phyloP scores from a whole-genome alignment of 2,113 vertebrate genomes.

The Galeopterus variegatus region DNA sequence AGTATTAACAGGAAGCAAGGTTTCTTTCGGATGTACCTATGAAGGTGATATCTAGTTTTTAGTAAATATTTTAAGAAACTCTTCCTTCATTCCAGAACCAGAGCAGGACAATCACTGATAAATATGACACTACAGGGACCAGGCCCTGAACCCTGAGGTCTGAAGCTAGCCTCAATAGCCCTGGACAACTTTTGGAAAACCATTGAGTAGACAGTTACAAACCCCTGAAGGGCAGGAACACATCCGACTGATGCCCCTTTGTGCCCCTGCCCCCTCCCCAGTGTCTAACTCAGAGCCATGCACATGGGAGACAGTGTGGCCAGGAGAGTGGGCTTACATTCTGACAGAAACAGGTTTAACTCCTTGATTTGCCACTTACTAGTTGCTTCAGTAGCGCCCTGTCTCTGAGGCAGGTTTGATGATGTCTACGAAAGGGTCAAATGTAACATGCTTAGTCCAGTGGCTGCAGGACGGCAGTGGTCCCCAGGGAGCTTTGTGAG shows the following conservation, averaged over 20 bases:
- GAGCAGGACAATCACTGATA: not conserved
- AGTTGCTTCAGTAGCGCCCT: not conserved
- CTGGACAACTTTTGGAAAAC: not conserved
- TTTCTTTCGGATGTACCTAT: not conserved
- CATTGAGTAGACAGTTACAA: not conserved
- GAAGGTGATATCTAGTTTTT: not conserved
- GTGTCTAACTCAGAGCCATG: not conserved
- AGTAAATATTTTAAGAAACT: constrained; percentile 60
- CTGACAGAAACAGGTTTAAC: not conserved
- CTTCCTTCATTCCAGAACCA: not conserved
- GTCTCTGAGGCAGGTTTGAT: constrained; percentile 16
- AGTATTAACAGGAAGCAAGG: not conserved
- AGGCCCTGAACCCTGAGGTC: not conserved
- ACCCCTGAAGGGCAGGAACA: not conserved
- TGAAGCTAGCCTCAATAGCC: not conserved
- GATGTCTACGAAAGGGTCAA: not conserved
- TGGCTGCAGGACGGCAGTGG: not conserved
- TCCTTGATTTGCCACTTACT: not conserved
- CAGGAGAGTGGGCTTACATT: not conserved
- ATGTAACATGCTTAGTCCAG: not conserved
- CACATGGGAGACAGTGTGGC: not conserved
- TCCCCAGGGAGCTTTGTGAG: not conserved
- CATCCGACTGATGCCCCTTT: too few species aligned
- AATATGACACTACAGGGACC: not conserved
- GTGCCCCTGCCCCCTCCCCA: not conserved